These are phyloP conservation scores for Meriones psammophilus DNA, from an alignment of 2,797 vertebrate genomes.

Conservation along the genomic window DNA sequence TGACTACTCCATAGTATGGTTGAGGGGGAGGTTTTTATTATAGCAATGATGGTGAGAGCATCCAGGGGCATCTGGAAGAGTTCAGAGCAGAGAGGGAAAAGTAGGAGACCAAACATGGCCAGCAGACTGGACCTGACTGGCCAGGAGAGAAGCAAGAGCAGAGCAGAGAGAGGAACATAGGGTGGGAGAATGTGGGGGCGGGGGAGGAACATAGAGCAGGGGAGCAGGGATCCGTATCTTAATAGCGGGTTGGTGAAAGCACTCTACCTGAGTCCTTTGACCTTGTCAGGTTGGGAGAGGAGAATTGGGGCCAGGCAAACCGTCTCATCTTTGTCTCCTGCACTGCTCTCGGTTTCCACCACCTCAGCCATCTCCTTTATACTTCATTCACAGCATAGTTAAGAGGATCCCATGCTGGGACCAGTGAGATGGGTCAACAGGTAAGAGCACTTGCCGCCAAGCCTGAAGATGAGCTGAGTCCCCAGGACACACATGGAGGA, in stretches of 20 bases:
- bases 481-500: background rate
- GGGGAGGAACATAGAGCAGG: too few species aligned
- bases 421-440: background rate
- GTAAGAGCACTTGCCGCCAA: background rate
- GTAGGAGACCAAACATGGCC: background rate
- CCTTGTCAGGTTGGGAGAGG: too few species aligned
- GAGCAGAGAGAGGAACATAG: too few species aligned
- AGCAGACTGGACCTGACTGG: background rate
- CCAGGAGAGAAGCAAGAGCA: background rate
- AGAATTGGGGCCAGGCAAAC: fast-evolving
- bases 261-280: too few species aligned
- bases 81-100: background rate
- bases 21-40: background rate
- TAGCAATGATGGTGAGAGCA: background rate
- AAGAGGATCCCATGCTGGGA: background rate
- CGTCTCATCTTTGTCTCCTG: background rate
- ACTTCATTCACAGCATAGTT: background rate
- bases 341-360: background rate
- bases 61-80: background rate
- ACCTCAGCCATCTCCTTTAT: fast-evolving
- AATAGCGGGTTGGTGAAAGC: background rate
- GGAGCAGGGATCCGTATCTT: background rate
- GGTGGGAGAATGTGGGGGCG: too few species aligned
- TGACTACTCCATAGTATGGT: too few species aligned
- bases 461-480: background rate